phyloP scores from a whole-genome alignment of 2,888 invertebrate species.

The Hemicrepidius hirtus region DNA sequence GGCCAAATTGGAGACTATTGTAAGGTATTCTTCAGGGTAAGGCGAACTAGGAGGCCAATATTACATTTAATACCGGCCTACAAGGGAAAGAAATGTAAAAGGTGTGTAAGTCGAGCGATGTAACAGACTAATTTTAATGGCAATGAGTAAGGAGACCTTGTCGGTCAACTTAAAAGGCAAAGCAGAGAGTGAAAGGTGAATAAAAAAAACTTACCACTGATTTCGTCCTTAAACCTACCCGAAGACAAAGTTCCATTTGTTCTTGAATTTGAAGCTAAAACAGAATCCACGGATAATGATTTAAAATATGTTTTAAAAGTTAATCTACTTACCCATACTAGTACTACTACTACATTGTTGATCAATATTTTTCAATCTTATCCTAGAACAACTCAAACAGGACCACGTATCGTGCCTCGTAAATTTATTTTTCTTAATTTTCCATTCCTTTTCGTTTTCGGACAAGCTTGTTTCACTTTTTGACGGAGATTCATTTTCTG shows the following conservation, averaged over 20 bases:
- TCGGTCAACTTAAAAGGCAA: no score
- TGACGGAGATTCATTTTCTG: slow-evolving; percentile 11
- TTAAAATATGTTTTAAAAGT: neutral
- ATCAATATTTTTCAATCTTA: slow-evolving; percentile 39
- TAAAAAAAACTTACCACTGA: slow-evolving; percentile 15
- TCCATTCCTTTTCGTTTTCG: slow-evolving; percentile 27
- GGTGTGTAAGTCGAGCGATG: no score
- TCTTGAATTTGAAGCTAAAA: neutral
- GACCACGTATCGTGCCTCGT: slow-evolving; percentile 51
- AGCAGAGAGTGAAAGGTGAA: no score
- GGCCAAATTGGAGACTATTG: no score
- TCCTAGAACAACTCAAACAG: slow-evolving; percentile 57
- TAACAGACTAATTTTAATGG: no score
- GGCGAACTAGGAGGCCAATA: no score
- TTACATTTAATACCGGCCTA: no score
- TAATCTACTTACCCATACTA: neutral
- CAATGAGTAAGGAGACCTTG: no score
- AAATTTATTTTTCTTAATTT: slow-evolving; percentile 43
- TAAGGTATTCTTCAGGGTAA: no score
- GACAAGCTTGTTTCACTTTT: slow-evolving; percentile 26
- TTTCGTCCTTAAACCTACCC: neutral
- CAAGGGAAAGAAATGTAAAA: no score
- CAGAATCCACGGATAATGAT: neutral
- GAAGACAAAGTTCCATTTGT: slow-evolving; percentile 11
- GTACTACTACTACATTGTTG: slow-evolving; percentile 2